Percentiles rank a stretch among this genome's conserved stretches.
Conservation (phyloP, 2,888 invertebrate genomes). For the Athrips mouffetella region DNA sequence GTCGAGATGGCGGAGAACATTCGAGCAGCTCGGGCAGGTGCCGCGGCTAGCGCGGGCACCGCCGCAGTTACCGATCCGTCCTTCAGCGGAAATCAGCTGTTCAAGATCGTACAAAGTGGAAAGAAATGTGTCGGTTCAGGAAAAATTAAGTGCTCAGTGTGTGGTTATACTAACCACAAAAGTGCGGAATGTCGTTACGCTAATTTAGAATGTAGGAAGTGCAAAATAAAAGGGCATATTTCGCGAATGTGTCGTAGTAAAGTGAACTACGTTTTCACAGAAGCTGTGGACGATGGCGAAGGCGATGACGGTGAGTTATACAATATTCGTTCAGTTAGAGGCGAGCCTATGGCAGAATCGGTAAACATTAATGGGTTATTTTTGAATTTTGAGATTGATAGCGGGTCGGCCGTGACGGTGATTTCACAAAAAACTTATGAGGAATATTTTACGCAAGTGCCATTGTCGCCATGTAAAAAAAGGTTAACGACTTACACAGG, state of each 20-base stretch:
- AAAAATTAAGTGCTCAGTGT: slow-evolving; percentile 22
- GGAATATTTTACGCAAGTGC: neutral
- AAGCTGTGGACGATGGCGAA: neutral
- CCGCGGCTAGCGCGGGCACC: slow-evolving; percentile 88
- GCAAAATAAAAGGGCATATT: slow-evolving; percentile 30
- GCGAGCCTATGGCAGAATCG: neutral
- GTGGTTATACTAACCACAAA: slow-evolving; percentile 7
- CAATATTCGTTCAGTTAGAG: too few species aligned
- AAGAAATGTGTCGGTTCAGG: too few species aligned
- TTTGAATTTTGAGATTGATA: slow-evolving; percentile 19
- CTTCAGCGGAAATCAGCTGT: slow-evolving; percentile 95
- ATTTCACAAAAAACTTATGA: slow-evolving; percentile 1
- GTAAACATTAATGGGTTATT: slow-evolving; percentile 13
- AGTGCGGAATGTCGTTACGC: neutral
- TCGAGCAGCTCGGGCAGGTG: slow-evolving; percentile 88
- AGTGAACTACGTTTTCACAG: too few species aligned
- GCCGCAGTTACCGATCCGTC: slow-evolving; percentile 96
- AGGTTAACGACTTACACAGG: neutral
- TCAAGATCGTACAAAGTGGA: slow-evolving; percentile 45
- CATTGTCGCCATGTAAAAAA: neutral
- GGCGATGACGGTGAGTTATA: neutral
- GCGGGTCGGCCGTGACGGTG: slow-evolving; percentile 15
- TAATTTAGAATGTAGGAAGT: slow-evolving; percentile 9
- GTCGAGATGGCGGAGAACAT: slow-evolving; percentile 44
- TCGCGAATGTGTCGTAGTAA: slow-evolving; percentile 34